Base-by-base conservation (phyloP, 1,140 invertebrate species). In the Hyles euphorbiae region DNA sequence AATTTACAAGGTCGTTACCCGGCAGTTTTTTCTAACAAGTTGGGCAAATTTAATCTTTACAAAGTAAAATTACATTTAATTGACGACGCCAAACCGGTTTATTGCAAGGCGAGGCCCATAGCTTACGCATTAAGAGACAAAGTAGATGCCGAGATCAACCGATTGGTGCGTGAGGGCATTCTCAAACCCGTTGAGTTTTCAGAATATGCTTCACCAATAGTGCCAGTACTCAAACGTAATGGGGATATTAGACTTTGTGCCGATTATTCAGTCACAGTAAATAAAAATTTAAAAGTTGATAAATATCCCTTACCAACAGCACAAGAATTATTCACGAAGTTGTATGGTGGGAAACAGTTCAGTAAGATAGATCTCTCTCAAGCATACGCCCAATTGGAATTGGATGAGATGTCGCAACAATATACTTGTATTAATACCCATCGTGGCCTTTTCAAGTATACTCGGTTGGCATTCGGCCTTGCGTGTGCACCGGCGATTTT, bases 31-130 rank as follows among this genome's bases (percentile, higher is more conserved):
- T 60, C 52, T 3, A 34, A 50, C 3, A 50, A 55, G 6, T 50
- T 60, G 44, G 58, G 58, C 11, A 49, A 43, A 34, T 60, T 60
- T 44, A 60, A 53, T 5, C 22, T 44, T 34, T 54, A 53, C 48
- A 43, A 60, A 48, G 53, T 60, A 10, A 54, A 49, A 34, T 54
- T 60, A 34, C 32, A 12, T 8, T 34, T 60, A 60, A 60, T 54
- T 5, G 40, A 60, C 2, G 32, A 54, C 36, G 51, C 51, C 2
- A 54, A 54, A 51, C 52, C 58, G 5, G 9, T 48, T 3, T 60
- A 54, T 60, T 43, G n/a, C 34, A 60, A 54, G 8, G 32, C 53
- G 6, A 22, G 45, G 40, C 58, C 58, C 11, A 32, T 60, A 50
- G 34, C 52, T 45, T 54, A 54, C 43, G 58, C 52, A n/a, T 60